Evolutionary conservation across 1,140 invertebrate species (phyloP), one percentile per base, ranked within the genome.

Genomic region (Trichonephila inaurata): DNA sequence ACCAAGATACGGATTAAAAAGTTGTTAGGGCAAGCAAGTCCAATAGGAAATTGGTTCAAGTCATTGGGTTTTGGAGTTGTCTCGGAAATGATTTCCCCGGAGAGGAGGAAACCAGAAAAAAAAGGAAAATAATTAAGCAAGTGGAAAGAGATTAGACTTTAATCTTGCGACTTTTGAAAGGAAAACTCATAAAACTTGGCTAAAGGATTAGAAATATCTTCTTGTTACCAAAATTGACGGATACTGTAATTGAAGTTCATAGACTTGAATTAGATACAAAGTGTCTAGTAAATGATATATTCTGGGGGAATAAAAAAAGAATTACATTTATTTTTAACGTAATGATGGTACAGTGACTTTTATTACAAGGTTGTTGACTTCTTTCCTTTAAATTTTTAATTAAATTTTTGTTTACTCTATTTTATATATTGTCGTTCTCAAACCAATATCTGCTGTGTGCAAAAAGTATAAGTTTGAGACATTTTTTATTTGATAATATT

Each of bases 41-140:
- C 51, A 44, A 88, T 58, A 88, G 86, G 86, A 88, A 88, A 88
- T 88, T 88, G 60, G 86, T 64, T 88, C 86, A 88, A 88, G 86
- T 88, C 86, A 88, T 64, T 88, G 86, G 86, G 19, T 88, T 85
- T 24, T n/a, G 86, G 86, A 62, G 60, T 33, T 88, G 86, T 88
- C 66, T 64, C 21, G 88, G 19, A 77, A 89, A 61, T 89, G 88
- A 89, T 89, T 89, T 89, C 88, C 88, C 66, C 64, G 19, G 21
- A 40, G 88, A 40, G 33, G 40, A 24, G 64, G 10, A 24, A 40
- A 28, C 5, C 14, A 19, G 16, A 44, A 44, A 51, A 72, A 89
- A 61, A 77, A 58, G 24, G 51, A 61, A 89, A 89, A 89, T 89
- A 89, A 89, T 89, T 89, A 89, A 89, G 40, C 64, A 89, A 69